Evolutionary conservation across 2,797 vertebrate species (phyloP).

Genomic region (Gallirallus australis): DNA sequence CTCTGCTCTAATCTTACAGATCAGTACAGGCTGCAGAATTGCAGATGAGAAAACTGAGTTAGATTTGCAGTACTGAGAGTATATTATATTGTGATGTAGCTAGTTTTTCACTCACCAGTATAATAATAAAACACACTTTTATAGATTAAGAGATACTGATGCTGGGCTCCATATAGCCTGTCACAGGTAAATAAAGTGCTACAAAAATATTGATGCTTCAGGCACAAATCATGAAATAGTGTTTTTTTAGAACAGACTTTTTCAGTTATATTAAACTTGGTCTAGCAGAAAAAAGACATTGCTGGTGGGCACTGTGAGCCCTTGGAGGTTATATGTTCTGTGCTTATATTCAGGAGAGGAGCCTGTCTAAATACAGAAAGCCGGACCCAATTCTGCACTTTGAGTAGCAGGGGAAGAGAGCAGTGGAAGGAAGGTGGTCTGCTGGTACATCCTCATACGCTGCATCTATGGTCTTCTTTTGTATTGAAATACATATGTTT

Average conservation of each 20-base stretch:
- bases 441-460: accelerated
- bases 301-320: not conserved
- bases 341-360: not conserved
- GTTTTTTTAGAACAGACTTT: not conserved
- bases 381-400: not conserved
- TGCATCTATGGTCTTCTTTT: not conserved
- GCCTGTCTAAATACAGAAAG: not conserved
- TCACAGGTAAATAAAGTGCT: not conserved
- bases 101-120: not conserved
- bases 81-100: not conserved
- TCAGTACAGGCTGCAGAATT: slow-evolving; percentile 17
- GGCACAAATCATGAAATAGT: not conserved
- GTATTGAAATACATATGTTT: not conserved
- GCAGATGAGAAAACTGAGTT: not conserved
- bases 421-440: not conserved
- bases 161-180: not conserved
- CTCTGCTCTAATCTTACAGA: slow-evolving; percentile 35
- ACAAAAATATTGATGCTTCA: slow-evolving; percentile 42
- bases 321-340: not conserved
- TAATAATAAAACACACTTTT: not conserved
- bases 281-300: not conserved
- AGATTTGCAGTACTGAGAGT: not conserved
- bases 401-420: not conserved
- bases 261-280: slow-evolving; percentile 10
- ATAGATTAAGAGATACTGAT: not conserved